Conservation (phyloP, 1,140 invertebrate species). For the Drosophila tani region DNA sequence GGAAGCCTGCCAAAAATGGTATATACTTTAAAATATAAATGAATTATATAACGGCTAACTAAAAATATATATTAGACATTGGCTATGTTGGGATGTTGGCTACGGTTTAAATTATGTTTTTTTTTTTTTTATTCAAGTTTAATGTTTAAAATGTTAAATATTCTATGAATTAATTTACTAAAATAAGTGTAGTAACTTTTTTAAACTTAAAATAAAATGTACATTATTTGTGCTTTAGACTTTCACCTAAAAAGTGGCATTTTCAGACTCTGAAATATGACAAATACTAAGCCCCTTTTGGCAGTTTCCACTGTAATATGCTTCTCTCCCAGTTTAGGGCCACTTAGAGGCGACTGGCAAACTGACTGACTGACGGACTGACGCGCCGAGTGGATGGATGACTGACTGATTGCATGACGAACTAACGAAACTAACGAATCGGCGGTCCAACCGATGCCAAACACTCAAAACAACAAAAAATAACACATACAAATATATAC, state of each 20-base stretch:
- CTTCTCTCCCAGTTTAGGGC: constrained; percentile 63
- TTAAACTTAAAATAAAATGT: background rate
- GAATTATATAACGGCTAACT: no score
- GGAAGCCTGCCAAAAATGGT: background rate
- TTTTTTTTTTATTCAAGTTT: no score
- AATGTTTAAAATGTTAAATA: no score
- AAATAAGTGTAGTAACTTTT: no score
- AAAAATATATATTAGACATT: no score
- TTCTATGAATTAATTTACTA: no score
- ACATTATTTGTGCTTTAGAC: fast-evolving
- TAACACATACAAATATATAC: constrained; percentile 24
- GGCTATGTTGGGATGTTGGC: no score
- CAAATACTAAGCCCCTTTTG: background rate
- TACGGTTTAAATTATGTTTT: no score
- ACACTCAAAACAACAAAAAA: constrained; percentile 51
- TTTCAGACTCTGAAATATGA: background rate
- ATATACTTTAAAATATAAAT: no score
- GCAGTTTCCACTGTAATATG: constrained; percentile 11
- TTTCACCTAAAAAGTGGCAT: background rate
- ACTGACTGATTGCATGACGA: constrained; percentile 80
- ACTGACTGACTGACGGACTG: constrained; percentile 30
- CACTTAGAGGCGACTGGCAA: constrained; percentile 66
- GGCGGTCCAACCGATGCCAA: constrained; percentile 56
- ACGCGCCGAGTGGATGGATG: constrained; percentile 54
- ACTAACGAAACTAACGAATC: constrained; percentile 79